These are phyloP conservation scores for Neoarius graeffei DNA, from an alignment of 2,113 vertebrate genomes.

Conservation along the genomic window DNA sequence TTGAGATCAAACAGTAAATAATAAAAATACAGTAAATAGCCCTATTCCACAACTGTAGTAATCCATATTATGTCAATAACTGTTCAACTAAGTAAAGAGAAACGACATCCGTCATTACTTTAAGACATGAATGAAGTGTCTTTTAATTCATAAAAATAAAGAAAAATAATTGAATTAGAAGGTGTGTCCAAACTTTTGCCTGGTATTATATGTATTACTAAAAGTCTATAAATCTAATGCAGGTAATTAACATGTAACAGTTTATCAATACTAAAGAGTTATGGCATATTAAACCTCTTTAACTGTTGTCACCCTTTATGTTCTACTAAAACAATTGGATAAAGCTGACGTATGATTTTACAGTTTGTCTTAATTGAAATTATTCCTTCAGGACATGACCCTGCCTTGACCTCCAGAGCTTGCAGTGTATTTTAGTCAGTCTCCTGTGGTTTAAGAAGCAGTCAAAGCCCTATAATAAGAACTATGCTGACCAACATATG, in stretches of 20 bases:
- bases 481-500: conserved; percentile 57
- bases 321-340: neutral
- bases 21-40: no score
- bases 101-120: no score
- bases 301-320: neutral
- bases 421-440: conserved; percentile 18
- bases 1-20: no score
- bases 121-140: no score
- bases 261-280: neutral
- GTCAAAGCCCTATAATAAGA: conserved; percentile 60
- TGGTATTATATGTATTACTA: no score
- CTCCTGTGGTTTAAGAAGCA: conserved; percentile 35
- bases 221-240: neutral
- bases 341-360: neutral
- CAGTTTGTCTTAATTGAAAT: neutral
- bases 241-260: neutral
- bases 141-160: no score
- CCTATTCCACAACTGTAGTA: no score
- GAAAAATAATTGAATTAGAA: no score
- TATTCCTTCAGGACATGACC: conserved; percentile 18
- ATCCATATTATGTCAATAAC: no score
- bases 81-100: no score
- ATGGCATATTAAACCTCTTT: neutral
- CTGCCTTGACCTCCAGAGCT: conserved; percentile 24
- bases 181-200: no score